Conservation (phyloP, 1,140 invertebrate genomes). For the Leptonema lineaticorne region DNA sequence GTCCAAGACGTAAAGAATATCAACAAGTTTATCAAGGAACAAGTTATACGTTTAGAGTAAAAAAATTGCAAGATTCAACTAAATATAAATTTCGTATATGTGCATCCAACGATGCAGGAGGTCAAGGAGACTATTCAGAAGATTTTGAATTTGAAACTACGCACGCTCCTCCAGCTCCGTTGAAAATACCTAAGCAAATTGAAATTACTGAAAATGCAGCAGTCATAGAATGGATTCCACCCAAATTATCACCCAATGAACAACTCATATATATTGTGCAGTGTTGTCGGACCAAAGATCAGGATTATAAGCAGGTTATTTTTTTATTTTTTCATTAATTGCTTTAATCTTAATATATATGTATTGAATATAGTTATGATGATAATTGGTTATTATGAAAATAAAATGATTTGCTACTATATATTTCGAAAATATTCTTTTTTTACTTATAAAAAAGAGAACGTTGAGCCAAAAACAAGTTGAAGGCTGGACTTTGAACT, state of each 20-base stretch:
- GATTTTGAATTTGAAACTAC: conserved; percentile 69
- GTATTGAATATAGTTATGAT: no score
- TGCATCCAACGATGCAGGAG: conserved; percentile 76
- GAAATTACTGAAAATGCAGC: conserved; percentile 50
- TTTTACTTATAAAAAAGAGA: no score
- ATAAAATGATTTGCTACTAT: no score
- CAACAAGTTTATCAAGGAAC: conserved; percentile 77
- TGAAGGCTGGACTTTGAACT: no score
- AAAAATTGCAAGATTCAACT: conserved; percentile 75
- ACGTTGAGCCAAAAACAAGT: no score
- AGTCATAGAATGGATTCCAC: conserved; percentile 59
- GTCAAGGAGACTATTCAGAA: conserved; percentile 75
- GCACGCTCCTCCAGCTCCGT: conserved; percentile 73
- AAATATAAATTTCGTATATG: conserved; percentile 80
- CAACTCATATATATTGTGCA: conserved; percentile 71
- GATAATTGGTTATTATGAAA: no score
- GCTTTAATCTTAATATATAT: no score
- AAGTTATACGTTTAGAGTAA: conserved; percentile 74
- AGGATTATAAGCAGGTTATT: conserved; percentile 61
- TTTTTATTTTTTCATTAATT: conserved; percentile 10
- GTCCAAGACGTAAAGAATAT: conserved; percentile 64
- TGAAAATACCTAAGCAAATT: conserved; percentile 66
- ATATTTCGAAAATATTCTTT: no score
- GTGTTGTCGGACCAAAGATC: conserved; percentile 61
- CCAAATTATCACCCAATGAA: conserved; percentile 54